phyloP scores from a whole-genome alignment of 2,888 invertebrate species.

The Stratiomys singularior region DNA sequence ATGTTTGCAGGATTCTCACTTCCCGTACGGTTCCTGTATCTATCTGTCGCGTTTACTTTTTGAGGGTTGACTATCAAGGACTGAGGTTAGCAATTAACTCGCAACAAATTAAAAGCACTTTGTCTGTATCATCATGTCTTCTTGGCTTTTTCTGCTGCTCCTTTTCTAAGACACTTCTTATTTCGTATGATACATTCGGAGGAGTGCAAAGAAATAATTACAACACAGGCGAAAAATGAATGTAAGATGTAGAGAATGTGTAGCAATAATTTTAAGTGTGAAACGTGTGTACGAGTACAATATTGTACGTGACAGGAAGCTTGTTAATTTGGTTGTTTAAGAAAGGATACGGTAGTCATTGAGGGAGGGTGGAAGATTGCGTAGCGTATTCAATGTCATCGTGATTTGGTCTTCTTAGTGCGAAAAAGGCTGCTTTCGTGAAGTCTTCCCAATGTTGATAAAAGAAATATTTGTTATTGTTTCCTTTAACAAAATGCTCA shows the following conservation, averaged over 20 bases:
- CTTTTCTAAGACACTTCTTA: background rate
- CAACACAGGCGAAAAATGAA: conserved; percentile 25
- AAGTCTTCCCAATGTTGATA: no score
- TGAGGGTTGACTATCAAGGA: conserved; percentile 35
- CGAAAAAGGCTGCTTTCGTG: no score
- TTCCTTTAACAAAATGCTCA: no score
- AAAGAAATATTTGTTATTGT: no score
- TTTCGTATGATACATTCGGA: background rate
- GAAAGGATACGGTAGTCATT: background rate
- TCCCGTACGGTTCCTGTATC: background rate
- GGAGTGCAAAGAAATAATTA: conserved; percentile 39
- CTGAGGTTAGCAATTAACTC: conserved; percentile 45
- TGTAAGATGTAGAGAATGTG: conserved; percentile 35
- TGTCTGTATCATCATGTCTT: conserved; percentile 1
- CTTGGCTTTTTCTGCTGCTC: background rate
- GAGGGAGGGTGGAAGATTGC: background rate
- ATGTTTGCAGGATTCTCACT: background rate
- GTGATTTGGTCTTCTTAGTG: no score
- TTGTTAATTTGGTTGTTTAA: conserved; percentile 24
- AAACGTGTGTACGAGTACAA: conserved; percentile 32
- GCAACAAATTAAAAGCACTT: conserved; percentile 41
- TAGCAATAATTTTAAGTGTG: conserved; percentile 17
- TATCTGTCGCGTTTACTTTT: background rate
- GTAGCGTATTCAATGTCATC: no score
- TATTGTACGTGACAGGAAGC: conserved; percentile 41